These are phyloP conservation scores for Carollia perspicillata DNA, from an alignment of 2,113 vertebrate species.

Conservation along the genomic window DNA sequence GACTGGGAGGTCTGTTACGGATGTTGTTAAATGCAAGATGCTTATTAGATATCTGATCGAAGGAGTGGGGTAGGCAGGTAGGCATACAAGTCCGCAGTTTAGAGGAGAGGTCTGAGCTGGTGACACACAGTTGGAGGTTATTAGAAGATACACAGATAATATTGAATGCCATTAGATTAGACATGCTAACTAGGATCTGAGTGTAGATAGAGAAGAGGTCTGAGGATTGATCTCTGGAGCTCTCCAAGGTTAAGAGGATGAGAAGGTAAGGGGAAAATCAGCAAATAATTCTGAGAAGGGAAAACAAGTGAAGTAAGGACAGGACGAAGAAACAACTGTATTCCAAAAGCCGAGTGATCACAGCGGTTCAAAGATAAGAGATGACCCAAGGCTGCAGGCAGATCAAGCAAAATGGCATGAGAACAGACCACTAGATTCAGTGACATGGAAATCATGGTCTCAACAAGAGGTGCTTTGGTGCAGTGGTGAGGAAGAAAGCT, in stretches of 20 bases:
- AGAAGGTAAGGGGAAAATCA: neutral
- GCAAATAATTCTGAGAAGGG: neutral
- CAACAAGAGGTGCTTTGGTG: neutral
- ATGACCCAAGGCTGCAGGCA: neutral
- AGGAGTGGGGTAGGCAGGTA: neutral
- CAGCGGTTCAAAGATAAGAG: neutral
- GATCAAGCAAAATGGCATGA: neutral
- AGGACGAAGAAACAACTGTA: slow-evolving; percentile 36
- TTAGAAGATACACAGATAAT: neutral
- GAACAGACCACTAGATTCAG: neutral
- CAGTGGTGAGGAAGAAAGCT: neutral
- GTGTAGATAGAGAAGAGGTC: neutral
- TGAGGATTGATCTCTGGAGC: neutral
- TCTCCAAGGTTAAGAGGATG: neutral
- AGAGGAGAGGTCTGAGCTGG: neutral
- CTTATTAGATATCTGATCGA: neutral
- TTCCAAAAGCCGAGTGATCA: slow-evolving; percentile 59
- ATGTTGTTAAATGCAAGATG: neutral
- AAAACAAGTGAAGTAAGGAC: slow-evolving; percentile 29
- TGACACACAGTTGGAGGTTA: neutral
- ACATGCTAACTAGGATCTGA: neutral
- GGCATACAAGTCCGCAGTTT: neutral
- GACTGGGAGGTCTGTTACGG: neutral
- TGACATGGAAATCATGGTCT: neutral
- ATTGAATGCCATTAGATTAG: neutral